Conservation (phyloP, 2,888 invertebrate species). For the Drosophila demipolita region DNA sequence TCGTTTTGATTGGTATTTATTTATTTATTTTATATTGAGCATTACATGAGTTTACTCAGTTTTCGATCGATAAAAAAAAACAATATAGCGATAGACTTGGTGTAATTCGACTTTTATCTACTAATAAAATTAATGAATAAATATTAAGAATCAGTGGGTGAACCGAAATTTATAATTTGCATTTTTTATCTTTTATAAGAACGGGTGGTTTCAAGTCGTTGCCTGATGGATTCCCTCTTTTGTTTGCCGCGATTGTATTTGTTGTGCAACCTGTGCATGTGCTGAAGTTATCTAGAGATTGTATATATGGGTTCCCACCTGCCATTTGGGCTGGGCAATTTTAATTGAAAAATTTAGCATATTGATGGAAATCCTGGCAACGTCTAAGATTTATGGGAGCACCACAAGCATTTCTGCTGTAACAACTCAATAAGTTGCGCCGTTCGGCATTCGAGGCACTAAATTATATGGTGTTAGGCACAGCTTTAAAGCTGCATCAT, state of each 20-base stretch:
- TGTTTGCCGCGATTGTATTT: slow-evolving; percentile 8
- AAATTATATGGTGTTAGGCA: slow-evolving; percentile 73
- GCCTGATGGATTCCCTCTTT: too few species aligned
- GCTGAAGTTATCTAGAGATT: slow-evolving; percentile 68
- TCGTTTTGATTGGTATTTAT: too few species aligned
- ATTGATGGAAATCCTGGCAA: slow-evolving; percentile 82
- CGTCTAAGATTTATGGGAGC: slow-evolving; percentile 63
- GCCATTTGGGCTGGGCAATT: slow-evolving; percentile 72
- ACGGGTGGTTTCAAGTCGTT: slow-evolving; percentile 23
- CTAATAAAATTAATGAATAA: not conserved
- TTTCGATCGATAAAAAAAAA: not conserved
- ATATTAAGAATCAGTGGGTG: not conserved
- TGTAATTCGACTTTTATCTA: not conserved
- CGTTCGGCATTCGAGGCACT: slow-evolving; percentile 31
- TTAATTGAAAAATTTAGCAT: slow-evolving; percentile 85
- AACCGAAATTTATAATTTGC: not conserved
- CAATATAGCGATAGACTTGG: not conserved
- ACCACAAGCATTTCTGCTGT: slow-evolving; percentile 23
- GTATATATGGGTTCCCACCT: slow-evolving; percentile 56
- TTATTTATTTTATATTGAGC: not conserved
- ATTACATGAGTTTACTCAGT: not conserved
- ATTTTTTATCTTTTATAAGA: not conserved
- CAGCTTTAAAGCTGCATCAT: slow-evolving; percentile 61
- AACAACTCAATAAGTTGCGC: slow-evolving; percentile 55
- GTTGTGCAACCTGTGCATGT: slow-evolving; percentile 65